Evolutionary conservation across 2,797 vertebrate genomes (phyloP).

Genomic region (Alcedo atthis): DNA sequence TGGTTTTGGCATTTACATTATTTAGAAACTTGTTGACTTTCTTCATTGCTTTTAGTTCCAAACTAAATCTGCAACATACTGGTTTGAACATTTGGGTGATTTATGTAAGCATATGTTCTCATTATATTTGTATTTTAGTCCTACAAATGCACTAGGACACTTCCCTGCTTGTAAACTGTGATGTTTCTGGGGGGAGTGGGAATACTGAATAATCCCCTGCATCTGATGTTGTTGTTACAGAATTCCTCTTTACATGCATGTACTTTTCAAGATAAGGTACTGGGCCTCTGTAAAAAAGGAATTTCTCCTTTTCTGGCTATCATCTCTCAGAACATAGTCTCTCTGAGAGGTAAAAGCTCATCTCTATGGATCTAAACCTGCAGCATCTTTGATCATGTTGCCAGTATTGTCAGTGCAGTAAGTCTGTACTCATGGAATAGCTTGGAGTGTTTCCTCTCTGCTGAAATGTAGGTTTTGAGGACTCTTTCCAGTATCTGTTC

Average conservation of each 20-base stretch:
- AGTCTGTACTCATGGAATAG: not conserved
- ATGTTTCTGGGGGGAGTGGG: not conserved
- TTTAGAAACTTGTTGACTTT: conserved; percentile 27
- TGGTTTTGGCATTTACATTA: conserved; percentile 34
- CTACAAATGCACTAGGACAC: not conserved
- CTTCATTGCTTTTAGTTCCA: conserved; percentile 13
- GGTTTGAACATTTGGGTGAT: conserved; percentile 1
- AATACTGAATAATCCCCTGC: not conserved
- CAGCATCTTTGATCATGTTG: not conserved
- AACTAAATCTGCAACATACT: not conserved
- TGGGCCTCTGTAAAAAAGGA: not conserved
- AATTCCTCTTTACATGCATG: not conserved
- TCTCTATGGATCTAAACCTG: not conserved
- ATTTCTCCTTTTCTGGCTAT: not conserved
- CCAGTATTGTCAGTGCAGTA: not conserved
- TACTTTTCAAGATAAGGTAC: not conserved
- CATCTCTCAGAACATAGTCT: not conserved
- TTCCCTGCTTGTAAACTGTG: not conserved
- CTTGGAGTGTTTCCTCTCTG: not conserved
- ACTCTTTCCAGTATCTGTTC: not conserved
- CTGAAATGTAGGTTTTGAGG: not conserved
- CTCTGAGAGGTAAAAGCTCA: not conserved
- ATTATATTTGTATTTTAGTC: not conserved
- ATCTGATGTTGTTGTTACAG: not conserved
- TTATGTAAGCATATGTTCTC: conserved; percentile 5